Evolutionary conservation across 1,140 invertebrate genomes (phyloP), one percentile per base, ranked within the genome.

Genomic region (Eriocheir sinensis): DNA sequence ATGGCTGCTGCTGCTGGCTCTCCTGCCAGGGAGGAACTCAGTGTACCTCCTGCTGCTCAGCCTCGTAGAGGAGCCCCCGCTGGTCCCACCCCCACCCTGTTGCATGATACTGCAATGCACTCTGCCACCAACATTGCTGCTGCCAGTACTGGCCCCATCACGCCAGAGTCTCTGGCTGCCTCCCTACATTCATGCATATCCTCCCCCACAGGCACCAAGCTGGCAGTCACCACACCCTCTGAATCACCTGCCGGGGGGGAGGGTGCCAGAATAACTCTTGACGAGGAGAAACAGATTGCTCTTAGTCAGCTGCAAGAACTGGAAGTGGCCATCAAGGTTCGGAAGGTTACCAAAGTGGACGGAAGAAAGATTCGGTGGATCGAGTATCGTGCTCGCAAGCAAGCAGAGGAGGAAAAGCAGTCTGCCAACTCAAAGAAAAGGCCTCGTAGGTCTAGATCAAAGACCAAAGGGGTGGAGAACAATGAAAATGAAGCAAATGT

Each of bases 351-450:
- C 60, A 95, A 93, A 53, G 95, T 96, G 8, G 95, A 96, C 32
- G 95, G 95, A 32, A 88, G 95, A 36, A 96, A 96, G 81, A 85
- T 95, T 48, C 95, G 95, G 27, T 96, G 95, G 95, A 96, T 96
- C 72, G 95, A 96, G 91, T 95, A 96, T 44, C 94, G 95, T 86
- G 93, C 83, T 9, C 89, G 93, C 48, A 81, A 95, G 91, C 38
- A 91, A 60, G 86, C 88, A 53, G 94, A 89, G 53, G 94, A 93
- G 8, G 60, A 88, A 90, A 83, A 89, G 40, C 60, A 93, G 60
- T n/a, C 32, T 6, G 41, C 90, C 4, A 17, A 30, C 15, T 38
- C 21, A 32, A 91, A 86, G 53, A 93, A 93, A 79, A 53, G 36
- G 32, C 32, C 60, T 40, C 85, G 88, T 36, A 93, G 92, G 38